Percentiles rank a stretch among this genome's conserved stretches.
Evolutionary conservation across 2,888 invertebrate species (phyloP).

Genomic region (Venusia cambrica): DNA sequence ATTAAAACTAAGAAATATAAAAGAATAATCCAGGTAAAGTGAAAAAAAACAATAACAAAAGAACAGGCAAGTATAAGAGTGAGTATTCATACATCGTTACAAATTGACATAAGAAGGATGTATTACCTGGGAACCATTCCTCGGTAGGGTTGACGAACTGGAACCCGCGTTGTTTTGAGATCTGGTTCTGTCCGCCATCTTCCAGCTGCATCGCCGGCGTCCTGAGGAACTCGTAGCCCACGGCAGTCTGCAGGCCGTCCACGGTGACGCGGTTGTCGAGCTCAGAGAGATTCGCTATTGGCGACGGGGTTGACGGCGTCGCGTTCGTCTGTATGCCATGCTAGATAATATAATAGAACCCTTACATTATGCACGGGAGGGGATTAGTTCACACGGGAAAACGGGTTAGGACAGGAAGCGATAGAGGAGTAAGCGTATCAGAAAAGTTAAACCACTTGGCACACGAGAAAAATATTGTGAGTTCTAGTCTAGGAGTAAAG

Average conservation of each 20-base stretch:
- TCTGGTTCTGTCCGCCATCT: conserved; percentile 87
- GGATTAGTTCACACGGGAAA: conserved; percentile 39
- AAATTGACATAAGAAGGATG: no score
- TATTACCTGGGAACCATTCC: conserved; percentile 91
- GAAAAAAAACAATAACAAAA: no score
- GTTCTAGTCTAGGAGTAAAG: no score
- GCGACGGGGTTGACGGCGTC: conserved; percentile 90
- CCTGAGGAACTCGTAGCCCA: conserved; percentile 91
- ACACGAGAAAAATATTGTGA: no score
- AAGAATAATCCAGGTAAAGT: no score
- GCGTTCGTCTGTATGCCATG: conserved; percentile 91
- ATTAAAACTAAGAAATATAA: no score
- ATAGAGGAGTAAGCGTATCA: conserved; percentile 23
- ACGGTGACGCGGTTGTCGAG: conserved; percentile 86
- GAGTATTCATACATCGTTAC: no score
- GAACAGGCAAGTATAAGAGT: no score
- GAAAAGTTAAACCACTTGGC: no score
- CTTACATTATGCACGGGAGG: conserved; percentile 54
- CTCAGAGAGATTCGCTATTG: conserved; percentile 91
- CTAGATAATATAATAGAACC: conserved; percentile 80
- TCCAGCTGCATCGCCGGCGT: conserved; percentile 84
- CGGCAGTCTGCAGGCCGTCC: conserved; percentile 86
- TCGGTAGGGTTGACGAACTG: conserved; percentile 93
- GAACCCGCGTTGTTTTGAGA: conserved; percentile 90
- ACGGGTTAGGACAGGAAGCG: conserved; percentile 28